Conservation (phyloP, 2,888 invertebrate species). For the Heteromurus nitidus region DNA sequence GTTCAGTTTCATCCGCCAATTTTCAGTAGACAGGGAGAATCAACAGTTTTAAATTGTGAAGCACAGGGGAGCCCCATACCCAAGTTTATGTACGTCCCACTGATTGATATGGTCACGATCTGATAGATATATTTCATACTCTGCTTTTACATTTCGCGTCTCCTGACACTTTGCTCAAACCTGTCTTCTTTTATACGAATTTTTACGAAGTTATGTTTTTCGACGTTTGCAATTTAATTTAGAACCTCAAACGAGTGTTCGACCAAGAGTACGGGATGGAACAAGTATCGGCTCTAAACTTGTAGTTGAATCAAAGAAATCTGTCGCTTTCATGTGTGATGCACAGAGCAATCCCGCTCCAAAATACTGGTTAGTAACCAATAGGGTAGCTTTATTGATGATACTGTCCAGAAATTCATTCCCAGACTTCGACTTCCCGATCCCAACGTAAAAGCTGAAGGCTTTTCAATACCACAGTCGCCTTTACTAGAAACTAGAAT, state of each 20-base stretch:
- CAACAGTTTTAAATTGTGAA: slow-evolving; percentile 68
- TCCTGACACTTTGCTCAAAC: too few species aligned
- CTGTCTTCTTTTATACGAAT: too few species aligned
- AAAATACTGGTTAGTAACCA: slow-evolving; percentile 69
- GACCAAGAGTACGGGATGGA: slow-evolving; percentile 71
- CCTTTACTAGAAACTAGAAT: too few species aligned
- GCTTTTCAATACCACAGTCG: too few species aligned
- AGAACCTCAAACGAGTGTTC: slow-evolving; percentile 71
- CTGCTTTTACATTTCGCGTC: slow-evolving; percentile 39
- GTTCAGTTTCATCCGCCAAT: slow-evolving; percentile 67
- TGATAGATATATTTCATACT: too few species aligned
- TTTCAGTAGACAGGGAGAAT: slow-evolving; percentile 52
- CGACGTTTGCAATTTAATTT: too few species aligned
- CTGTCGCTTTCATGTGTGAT: slow-evolving; percentile 70
- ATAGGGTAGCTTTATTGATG: too few species aligned
- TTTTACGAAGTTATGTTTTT: slow-evolving; percentile 18
- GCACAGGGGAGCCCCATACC: slow-evolving; percentile 65
- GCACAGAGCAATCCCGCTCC: slow-evolving; percentile 73
- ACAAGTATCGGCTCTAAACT: slow-evolving; percentile 69
- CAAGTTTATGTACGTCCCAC: slow-evolving; percentile 68
- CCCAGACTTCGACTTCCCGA: background rate
- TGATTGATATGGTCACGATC: too few species aligned
- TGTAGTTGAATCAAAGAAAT: slow-evolving; percentile 59
- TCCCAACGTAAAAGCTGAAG: background rate
- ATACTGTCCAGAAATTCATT: background rate